phyloP scores from a whole-genome alignment of 2,113 vertebrate genomes.

The Planiliza haematocheilus region DNA sequence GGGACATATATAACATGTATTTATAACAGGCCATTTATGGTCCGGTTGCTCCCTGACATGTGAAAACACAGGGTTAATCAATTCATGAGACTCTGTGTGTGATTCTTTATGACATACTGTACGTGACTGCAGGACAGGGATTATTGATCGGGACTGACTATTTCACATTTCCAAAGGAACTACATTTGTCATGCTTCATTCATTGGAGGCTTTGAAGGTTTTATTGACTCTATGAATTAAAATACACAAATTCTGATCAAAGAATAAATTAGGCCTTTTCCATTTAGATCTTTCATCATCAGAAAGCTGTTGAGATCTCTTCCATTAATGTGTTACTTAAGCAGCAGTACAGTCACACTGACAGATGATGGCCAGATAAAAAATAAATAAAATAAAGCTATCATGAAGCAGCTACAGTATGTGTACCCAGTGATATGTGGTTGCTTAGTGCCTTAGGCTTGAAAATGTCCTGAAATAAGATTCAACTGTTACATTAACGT shows the following conservation, averaged over 20 bases:
- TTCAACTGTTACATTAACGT: background rate
- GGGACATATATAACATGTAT: conserved; percentile 12
- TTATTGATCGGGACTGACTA: conserved; percentile 54
- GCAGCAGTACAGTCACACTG: background rate
- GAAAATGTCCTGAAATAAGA: background rate
- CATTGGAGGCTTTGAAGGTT: background rate
- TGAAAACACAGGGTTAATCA: conserved; percentile 17
- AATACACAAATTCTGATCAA: no score
- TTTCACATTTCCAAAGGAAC: conserved; percentile 37
- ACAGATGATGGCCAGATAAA: no score
- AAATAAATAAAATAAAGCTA: no score
- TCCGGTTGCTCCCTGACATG: conserved; percentile 16
- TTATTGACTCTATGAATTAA: background rate
- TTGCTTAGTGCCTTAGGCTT: background rate
- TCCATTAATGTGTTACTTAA: no score
- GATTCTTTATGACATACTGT: conserved; percentile 38
- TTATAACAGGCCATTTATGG: background rate
- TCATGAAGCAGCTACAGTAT: background rate
- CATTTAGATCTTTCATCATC: no score
- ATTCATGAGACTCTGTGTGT: conserved; percentile 20
- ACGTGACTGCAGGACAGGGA: conserved; percentile 34
- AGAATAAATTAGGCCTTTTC: no score
- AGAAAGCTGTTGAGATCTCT: no score
- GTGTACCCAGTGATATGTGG: background rate
- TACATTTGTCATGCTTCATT: conserved; percentile 23